phyloP scores from a whole-genome alignment of 2,113 vertebrate species.

The Pseudorasbora parva region DNA sequence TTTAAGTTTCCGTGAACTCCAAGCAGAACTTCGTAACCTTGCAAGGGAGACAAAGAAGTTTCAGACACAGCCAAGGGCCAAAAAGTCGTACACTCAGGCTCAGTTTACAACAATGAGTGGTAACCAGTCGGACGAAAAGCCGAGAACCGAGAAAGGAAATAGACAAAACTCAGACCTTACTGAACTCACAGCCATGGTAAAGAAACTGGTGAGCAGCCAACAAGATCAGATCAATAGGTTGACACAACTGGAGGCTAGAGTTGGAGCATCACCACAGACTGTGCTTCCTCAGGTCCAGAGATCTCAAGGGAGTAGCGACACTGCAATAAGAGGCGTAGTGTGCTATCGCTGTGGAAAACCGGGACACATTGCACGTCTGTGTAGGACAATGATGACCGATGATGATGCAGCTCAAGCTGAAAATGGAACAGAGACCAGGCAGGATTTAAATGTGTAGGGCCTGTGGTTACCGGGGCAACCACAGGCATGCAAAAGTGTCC shows the following conservation, averaged over 20 bases:
- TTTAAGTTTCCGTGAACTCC: conserved; percentile 18
- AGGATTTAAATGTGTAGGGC: too few relatives aligned
- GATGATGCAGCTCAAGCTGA: too few relatives aligned
- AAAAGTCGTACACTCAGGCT: not conserved
- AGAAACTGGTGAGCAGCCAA: conserved; percentile 10
- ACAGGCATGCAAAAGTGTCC: too few relatives aligned
- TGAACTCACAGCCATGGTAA: conserved; percentile 14
- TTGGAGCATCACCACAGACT: too few relatives aligned
- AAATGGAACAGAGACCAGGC: too few relatives aligned
- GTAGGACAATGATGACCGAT: too few relatives aligned
- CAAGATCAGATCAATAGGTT: not conserved
- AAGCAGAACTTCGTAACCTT: not conserved
- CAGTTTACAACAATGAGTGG: not conserved
- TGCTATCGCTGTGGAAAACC: too few relatives aligned
- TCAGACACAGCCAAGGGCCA: not conserved
- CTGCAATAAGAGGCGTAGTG: too few relatives aligned
- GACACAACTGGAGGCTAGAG: not conserved
- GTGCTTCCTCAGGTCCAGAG: too few relatives aligned
- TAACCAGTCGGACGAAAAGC: not conserved
- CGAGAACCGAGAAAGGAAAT: not conserved
- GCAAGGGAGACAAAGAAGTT: not conserved
- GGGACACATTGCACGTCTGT: too few relatives aligned
- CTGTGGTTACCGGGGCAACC: too few relatives aligned
- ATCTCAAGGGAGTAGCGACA: too few relatives aligned
- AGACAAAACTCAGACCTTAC: conserved; percentile 1